phyloP scores from a whole-genome alignment of 2,888 invertebrate species.

The Drosophila pegasa region DNA sequence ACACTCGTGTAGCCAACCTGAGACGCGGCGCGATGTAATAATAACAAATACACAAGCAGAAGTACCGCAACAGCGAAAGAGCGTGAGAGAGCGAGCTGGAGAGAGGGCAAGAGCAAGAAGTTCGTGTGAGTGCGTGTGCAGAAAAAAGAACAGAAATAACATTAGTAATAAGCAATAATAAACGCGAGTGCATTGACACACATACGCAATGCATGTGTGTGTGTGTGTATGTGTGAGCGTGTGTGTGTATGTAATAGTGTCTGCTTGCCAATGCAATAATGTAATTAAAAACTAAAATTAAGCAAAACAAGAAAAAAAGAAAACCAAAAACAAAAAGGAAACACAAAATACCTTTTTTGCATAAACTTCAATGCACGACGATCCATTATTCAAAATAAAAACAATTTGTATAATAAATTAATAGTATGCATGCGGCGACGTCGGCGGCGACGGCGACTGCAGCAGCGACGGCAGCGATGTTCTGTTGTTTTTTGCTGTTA shows the following conservation, averaged over 20 bases:
- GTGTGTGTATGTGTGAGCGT: not conserved
- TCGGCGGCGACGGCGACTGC: conserved; percentile 56
- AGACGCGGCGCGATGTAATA: conserved; percentile 42
- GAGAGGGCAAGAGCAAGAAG: conserved; percentile 8
- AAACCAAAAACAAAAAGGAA: conserved; percentile 35
- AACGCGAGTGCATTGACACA: conserved; percentile 61
- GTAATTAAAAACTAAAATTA: conserved; percentile 45
- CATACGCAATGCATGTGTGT: conserved; percentile 30
- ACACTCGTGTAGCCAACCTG: conserved; percentile 35
- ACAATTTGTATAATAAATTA: conserved; percentile 83
- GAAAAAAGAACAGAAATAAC: conserved; percentile 24
- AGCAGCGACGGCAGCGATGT: conserved; percentile 42
- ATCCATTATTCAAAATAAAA: conserved; percentile 89
- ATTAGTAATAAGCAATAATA: conserved; percentile 57
- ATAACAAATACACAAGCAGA: conserved; percentile 44
- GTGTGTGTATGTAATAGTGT: not conserved
- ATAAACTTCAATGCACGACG: conserved; percentile 92
- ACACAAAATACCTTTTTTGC: conserved; percentile 91
- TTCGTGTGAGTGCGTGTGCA: conserved; percentile 18
- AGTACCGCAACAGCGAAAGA: conserved; percentile 15
- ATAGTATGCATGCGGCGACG: conserved; percentile 82
- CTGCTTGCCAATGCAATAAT: conserved; percentile 44
- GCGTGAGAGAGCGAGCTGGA: conserved; percentile 5
- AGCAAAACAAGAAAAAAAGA: conserved; percentile 28
- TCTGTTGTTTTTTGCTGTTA: conserved; percentile 54